These are phyloP conservation scores for Dicyrtomina minuta DNA, from an alignment of 2,888 invertebrate genomes.

Conservation along the genomic window DNA sequence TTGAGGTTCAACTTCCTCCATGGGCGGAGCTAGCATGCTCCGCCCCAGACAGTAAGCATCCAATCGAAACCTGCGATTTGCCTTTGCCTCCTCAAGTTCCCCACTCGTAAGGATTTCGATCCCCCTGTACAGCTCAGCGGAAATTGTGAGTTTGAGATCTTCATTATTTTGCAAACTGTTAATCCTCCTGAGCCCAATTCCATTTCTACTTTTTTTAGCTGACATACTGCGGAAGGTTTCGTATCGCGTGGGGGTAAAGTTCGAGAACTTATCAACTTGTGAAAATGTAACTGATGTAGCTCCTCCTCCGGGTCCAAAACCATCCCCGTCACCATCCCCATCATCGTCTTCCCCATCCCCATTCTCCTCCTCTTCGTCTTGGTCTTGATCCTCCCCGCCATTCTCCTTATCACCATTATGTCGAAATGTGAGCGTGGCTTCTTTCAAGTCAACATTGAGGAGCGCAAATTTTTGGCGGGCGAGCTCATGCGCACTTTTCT, in stretches of 20 bases:
- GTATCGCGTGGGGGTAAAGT: no score
- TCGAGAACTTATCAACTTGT: no score
- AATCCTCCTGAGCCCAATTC: background rate
- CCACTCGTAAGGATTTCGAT: constrained; percentile 3
- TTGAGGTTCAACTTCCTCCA: background rate
- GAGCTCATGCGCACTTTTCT: no score
- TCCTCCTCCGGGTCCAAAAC: no score
- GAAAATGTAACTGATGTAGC: no score
- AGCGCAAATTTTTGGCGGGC: no score
- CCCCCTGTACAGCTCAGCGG: background rate
- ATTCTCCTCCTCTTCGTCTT: background rate
- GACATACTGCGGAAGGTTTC: no score
- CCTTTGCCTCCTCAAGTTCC: background rate
- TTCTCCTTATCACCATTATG: constrained; percentile 59
- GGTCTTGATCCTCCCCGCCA: background rate
- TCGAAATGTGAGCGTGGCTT: no score
- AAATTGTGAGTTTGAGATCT: background rate
- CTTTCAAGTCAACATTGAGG: no score
- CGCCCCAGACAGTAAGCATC: constrained; percentile 25
- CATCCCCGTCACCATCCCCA: background rate
- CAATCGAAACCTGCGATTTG: background rate
- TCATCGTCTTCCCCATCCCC: background rate
- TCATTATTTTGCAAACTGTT: background rate
- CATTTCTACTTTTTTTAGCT: background rate
- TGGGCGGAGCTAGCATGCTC: background rate